Base-by-base conservation (phyloP, 2,113 vertebrate genomes). In the Halichoerus grypus region DNA sequence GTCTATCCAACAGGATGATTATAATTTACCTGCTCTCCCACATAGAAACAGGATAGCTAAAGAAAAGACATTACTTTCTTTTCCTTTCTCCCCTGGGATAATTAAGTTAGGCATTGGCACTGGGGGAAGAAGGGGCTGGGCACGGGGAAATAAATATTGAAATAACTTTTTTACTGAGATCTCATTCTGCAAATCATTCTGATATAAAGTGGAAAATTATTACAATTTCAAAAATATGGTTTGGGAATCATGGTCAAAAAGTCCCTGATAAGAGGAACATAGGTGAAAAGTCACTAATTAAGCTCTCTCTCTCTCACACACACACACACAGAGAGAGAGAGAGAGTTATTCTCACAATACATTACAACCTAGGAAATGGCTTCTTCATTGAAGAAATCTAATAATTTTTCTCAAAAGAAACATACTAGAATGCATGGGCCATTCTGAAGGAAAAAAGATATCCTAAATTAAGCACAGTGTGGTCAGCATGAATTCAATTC, bases 351-450 rank as follows among this genome's bases (percentile, higher is more conserved):
- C n/a, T 91, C 65, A 74, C 0, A n/a, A 5, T 59, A 49, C 0
- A 22, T 81, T 28, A 53, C 61, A 81, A 63, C 24, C 36, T 72
- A 77, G 59, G 15, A 93, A 88, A 71, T 55, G 36, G 61, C 63
- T 80, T 36, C 10, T 74, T 7, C 18, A n/a, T 7, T 85, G n/a
- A 94, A 63, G 21, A 90, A 83, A 88, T 76, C 28, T 87, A 88
- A 63, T 57, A 11, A 74, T 69, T 82, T 91, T 85, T 69, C 69
- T 91, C 57, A 31, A 69, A 94, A 95, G 33, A 79, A 81, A 71
- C 22, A 79, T 24, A 28, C 6, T 69, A 93, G 36, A 28, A 85
- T 49, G 9, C 51, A 18, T 26, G 5, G n/a, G 24, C 55, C 74
- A 59, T 42, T 82, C 51, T 18, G 74, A 81, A 69, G 46, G n/a